Base-by-base conservation (phyloP, 2,797 vertebrate species). In the Onychomys leucogaster region DNA sequence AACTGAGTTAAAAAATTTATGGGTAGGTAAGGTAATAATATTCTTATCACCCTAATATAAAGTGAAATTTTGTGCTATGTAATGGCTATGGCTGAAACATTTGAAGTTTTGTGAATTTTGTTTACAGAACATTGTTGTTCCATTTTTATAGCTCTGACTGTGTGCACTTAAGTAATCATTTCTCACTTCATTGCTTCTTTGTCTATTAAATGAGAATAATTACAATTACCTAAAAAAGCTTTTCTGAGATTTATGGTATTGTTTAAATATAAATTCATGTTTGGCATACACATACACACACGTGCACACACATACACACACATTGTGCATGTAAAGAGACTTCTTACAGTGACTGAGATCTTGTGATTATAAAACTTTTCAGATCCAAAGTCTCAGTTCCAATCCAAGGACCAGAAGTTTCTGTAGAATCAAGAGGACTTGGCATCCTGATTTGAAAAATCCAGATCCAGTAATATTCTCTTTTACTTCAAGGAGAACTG, bases 171-270 rank as follows among this genome's bases (percentile, higher is more conserved):
- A 10, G 29, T 67, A 94, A 75, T 41, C 4, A 4, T 89, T 85
- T 83, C 25, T 78, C 57, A 61, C 7, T 14, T 21, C 52, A 55
- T 55, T 89, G 34, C 61, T 95, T 95, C 17, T 83, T 81, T 27
- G 76, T 75, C 10, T 25, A 90, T 11, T 17, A 92, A 85, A 37
- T 82, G 29, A 5, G 12, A 4, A 87, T 57, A 81, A 65, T 90
- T 92, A 57, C 49, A 41, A 57, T 87, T 19, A 87, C 14, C 91
- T 4, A 75, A 11, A 84, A 83, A 83, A 82, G 16, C 8, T 43
- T 12, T 55, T 85, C 6, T 97, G 29, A 88, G 52, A 71, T 78
- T 65, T 73, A 43, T 94, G 3, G 49, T 90, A 27, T 71, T 95
- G 49, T 73, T 57, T 73, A 43, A 65, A 1, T 83, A 32, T 73